Conservation (phyloP, 2,113 vertebrate species). For the Casuarius casuarius region DNA sequence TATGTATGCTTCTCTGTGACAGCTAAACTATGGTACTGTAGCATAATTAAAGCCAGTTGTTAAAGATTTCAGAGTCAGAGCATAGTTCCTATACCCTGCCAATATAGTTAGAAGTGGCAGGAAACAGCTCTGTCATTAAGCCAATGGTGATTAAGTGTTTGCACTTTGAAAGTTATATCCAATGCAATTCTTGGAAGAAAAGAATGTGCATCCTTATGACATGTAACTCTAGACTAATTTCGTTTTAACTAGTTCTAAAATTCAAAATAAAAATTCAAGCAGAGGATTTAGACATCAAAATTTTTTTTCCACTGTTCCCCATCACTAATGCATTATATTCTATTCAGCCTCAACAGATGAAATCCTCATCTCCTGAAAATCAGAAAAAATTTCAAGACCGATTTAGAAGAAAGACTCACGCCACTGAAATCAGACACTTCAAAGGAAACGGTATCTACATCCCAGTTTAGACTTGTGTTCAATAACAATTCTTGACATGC, state of each 20-base stretch:
- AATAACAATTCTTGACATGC: not conserved
- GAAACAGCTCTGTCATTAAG: slow-evolving; percentile 24
- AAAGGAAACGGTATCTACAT: not conserved
- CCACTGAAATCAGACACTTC: not conserved
- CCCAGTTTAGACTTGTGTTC: not conserved
- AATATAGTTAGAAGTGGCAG: slow-evolving; percentile 2
- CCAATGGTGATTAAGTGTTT: not conserved
- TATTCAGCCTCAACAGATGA: not conserved
- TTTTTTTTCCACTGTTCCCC: not conserved
- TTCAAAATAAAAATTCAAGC: slow-evolving; percentile 53
- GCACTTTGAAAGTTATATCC: slow-evolving; percentile 4
- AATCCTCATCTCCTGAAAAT: not conserved
- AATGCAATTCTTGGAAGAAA: slow-evolving; percentile 17
- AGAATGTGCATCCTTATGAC: slow-evolving; percentile 13
- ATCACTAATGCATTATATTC: not conserved
- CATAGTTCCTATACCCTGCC: slow-evolving; percentile 5
- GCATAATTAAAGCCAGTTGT: slow-evolving; percentile 61
- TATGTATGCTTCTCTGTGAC: slow-evolving; percentile 18
- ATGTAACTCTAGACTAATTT: not conserved
- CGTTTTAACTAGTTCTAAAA: slow-evolving; percentile 44
- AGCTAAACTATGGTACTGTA: slow-evolving; percentile 43
- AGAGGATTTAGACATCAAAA: slow-evolving; percentile 33
- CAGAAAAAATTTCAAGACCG: not conserved
- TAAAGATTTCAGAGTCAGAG: slow-evolving; percentile 52
- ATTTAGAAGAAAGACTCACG: not conserved